A percentile compares a stretch with the other conserved stretches of the same genome.
Evolutionary conservation across 92 coral and sea anemone species (phyloP).

Genomic region (Porites evermanni): DNA sequence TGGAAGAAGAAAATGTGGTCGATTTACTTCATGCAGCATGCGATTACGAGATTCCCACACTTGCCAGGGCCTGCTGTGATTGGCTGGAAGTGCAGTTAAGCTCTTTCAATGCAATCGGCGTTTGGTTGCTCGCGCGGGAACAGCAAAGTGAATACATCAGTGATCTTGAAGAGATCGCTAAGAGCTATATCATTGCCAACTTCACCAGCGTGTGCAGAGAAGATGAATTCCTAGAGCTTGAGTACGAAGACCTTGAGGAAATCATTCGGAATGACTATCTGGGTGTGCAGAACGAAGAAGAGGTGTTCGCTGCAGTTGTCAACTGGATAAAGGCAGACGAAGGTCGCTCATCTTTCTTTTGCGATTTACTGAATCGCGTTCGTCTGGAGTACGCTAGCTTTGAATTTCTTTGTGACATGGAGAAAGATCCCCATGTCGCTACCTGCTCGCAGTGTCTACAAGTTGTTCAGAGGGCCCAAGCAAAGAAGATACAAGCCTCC

Average conservation of each 20-base stretch:
- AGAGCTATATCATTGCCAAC: conserved; percentile 34
- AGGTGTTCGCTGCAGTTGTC: conserved; percentile 63
- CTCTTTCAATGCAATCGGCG: conserved; percentile 51
- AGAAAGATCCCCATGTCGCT: conserved; percentile 47
- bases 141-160: conserved; percentile 3
- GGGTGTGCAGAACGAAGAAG: conserved; percentile 55
- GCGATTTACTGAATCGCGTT: conserved; percentile 40
- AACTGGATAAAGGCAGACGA: conserved; percentile 62
- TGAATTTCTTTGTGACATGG: conserved; percentile 42
- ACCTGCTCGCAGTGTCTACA: conserved; percentile 9
- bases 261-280: conserved; percentile 53
- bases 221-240: conserved; percentile 51
- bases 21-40: conserved; percentile 46
- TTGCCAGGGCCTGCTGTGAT: conserved; percentile 63
- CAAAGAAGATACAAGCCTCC: neutral
- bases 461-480: neutral
- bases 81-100: conserved; percentile 41
- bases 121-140: conserved; percentile 41
- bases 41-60: conserved; percentile 52
- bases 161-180: conserved; percentile 43
- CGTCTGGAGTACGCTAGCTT: conserved; percentile 57
- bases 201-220: conserved; percentile 41
- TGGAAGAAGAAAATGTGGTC: conserved; percentile 39
- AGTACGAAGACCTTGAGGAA: conserved; percentile 58
- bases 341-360: conserved; percentile 36